Evolutionary conservation across 2,113 vertebrate species (phyloP).

Genomic region (Phyllostomus discolor): DNA sequence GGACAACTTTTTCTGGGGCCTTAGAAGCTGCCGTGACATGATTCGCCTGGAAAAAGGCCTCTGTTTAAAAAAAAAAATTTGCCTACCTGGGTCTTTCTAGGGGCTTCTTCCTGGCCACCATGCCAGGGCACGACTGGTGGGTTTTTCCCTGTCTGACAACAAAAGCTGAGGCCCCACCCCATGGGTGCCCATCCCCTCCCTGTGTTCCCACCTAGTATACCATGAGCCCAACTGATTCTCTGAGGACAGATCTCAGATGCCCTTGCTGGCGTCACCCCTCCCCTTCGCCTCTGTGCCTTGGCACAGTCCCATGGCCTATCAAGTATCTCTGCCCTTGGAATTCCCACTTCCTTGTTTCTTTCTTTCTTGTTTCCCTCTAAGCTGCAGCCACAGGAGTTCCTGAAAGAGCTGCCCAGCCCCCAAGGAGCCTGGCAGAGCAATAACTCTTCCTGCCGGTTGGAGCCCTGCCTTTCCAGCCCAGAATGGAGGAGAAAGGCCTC

Average conservation of each 20-base stretch:
- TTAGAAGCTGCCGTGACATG: not conserved
- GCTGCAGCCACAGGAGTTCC: slow-evolving; percentile 17
- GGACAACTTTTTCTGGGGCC: not conserved
- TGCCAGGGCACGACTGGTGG: not conserved
- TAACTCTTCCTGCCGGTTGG: not conserved
- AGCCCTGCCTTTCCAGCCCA: slow-evolving; percentile 22
- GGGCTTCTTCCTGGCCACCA: slow-evolving; percentile 9
- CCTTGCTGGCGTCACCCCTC: not conserved
- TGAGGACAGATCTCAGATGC: not conserved
- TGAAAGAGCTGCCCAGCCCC: slow-evolving; percentile 43
- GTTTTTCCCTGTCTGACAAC: not conserved
- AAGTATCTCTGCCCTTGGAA: slow-evolving; percentile 50
- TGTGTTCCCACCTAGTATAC: not conserved
- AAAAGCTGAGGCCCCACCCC: not conserved
- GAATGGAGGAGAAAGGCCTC: not conserved
- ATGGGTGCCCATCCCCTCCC: not conserved
- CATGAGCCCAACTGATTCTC: not conserved
- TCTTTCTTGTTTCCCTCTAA: slow-evolving; percentile 46
- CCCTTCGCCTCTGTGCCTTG: not conserved
- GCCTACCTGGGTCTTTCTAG: not conserved
- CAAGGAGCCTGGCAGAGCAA: not conserved
- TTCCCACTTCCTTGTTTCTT: slow-evolving; percentile 67
- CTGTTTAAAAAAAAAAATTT: not conserved
- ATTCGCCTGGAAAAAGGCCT: slow-evolving; percentile 1
- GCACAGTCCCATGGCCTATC: slow-evolving; percentile 22